phyloP scores from a whole-genome alignment of 2,888 invertebrate genomes.

The Tuta absoluta region DNA sequence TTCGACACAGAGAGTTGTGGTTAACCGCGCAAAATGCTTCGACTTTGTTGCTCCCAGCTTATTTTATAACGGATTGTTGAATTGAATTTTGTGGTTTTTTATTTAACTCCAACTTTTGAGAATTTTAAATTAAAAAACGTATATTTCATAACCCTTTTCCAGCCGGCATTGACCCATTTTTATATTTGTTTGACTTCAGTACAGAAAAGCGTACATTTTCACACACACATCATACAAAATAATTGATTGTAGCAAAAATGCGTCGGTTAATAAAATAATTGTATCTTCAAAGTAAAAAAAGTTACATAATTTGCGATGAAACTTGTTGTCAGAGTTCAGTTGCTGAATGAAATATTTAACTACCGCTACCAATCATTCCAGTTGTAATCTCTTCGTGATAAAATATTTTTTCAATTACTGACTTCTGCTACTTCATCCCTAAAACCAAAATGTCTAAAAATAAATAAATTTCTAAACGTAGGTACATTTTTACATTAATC shows the following conservation, averaged over 20 bases:
- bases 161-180: neutral
- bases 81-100: conserved; percentile 81
- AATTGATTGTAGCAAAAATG: too few relatives aligned
- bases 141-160: neutral
- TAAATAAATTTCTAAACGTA: neutral
- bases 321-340: too few relatives aligned
- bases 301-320: too few relatives aligned
- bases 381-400: too few relatives aligned
- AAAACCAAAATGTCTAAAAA: too few relatives aligned
- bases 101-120: conserved; percentile 56
- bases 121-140: neutral
- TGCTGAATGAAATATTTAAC: too few relatives aligned
- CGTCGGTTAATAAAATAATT: too few relatives aligned
- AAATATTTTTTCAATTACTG: too few relatives aligned
- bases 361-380: too few relatives aligned
- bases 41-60: conserved; percentile 75
- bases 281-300: too few relatives aligned
- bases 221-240: neutral
- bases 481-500: neutral
- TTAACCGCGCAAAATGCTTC: conserved; percentile 79
- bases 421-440: too few relatives aligned
- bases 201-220: neutral
- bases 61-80: conserved; percentile 79
- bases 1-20: conserved; percentile 72
- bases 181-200: neutral